Evolutionary conservation across 1,140 invertebrate species (phyloP), one percentile per base, ranked within the genome.

Genomic region (Bombus soroeensis): DNA sequence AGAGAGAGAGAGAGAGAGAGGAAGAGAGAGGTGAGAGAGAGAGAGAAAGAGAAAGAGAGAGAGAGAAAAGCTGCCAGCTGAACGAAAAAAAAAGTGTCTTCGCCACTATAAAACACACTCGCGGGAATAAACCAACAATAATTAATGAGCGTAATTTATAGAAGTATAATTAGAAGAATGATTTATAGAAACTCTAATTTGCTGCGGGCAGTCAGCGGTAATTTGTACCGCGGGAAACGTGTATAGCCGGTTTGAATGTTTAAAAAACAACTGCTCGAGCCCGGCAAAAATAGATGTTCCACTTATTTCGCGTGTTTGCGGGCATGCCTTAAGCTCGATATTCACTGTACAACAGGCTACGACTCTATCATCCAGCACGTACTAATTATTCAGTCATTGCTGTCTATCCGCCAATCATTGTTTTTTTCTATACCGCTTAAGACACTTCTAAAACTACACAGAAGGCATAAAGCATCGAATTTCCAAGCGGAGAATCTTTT

Each of bases 121-220:
- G 32, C 39, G 53, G n/a, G 83, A 80, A 85, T 85, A 85, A 85
- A 85, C 83, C 83, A 85, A 85, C 83, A 85, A 80, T 85, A 85
- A 85, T 85, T 85, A 85, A 85, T 85, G 83, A 85, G 77, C 59
- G 83, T 85, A 85, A 85, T 85, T 85, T 85, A 85, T 85, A 72
- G 83, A 85, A 85, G 76, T 85, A 85, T 85, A 85, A 85, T 85
- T 85, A 85, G 83, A 85, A 85, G 83, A 85, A 80, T 80, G 83
- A 85, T 85, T 85, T 85, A 85, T 85, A 85, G 83, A 85, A 85
- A 85, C 77, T 80, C 83, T 85, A 85, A 85, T 85, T 80, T 73
- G 77, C 77, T 71, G 57, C 53, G 41, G 83, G 53, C 77, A 79
- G 77, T 53, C 41, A 39, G 15, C 53, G 39, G 57, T 85, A 80